Conservation (phyloP, 2,113 vertebrate genomes). For the Ariopsis seemanni region DNA sequence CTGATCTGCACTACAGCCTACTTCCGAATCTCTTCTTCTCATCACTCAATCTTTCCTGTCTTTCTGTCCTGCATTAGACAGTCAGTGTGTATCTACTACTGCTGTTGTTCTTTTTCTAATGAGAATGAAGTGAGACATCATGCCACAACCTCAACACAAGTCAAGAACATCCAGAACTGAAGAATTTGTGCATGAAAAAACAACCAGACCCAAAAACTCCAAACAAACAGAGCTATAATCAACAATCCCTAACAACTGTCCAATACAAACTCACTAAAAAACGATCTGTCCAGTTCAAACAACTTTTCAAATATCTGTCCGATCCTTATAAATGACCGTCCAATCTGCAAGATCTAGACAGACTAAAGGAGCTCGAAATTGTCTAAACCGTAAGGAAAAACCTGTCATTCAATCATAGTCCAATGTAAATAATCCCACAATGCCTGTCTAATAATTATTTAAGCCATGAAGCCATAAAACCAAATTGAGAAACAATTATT, state of each 20-base stretch:
- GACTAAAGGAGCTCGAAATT: not conserved
- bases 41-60: not conserved
- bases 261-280: not conserved
- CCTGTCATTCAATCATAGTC: not conserved
- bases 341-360: not conserved
- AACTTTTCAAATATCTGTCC: not conserved
- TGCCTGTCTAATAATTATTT: not conserved
- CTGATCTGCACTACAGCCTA: not conserved
- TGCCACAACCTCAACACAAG: not conserved
- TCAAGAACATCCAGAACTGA: not conserved
- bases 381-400: not conserved
- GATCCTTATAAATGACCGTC: not conserved
- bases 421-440: not conserved
- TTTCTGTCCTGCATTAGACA: not conserved
- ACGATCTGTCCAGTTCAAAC: not conserved
- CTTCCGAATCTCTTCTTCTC: not conserved
- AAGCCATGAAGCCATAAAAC: not conserved
- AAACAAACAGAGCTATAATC: not conserved
- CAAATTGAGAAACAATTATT: not conserved
- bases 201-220: not conserved
- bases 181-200: not conserved
- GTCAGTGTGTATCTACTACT: not conserved
- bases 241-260: not conserved
- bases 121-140: not conserved
- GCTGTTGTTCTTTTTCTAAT: not conserved